phyloP scores from a whole-genome alignment of 2,113 vertebrate species.

The Recurvirostra avosetta region DNA sequence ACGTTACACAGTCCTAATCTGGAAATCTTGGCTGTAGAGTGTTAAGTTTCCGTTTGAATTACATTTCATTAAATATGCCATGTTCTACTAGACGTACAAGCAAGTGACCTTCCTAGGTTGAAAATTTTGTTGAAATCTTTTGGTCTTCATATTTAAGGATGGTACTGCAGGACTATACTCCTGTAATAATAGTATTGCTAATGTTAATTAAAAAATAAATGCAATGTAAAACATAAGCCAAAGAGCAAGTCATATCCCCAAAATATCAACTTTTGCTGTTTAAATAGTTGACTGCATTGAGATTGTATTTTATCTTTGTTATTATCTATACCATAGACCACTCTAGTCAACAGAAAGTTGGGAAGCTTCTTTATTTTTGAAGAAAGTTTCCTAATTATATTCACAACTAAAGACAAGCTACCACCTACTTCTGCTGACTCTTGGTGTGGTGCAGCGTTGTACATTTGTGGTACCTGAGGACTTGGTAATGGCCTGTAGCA shows the following conservation, averaged over 20 bases:
- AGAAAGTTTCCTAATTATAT: background rate
- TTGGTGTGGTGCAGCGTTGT: background rate
- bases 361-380: background rate
- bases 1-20: background rate
- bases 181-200: background rate
- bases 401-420: background rate
- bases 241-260: background rate
- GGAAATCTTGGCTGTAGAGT: background rate
- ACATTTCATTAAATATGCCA: background rate
- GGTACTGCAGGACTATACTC: background rate
- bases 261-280: background rate
- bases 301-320: background rate
- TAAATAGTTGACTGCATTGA: background rate
- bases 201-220: background rate
- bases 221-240: background rate
- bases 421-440: background rate
- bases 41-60: background rate
- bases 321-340: background rate
- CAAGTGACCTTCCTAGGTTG: background rate
- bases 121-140: background rate
- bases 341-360: background rate
- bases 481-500: background rate
- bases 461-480: fast-evolving
- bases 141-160: background rate
- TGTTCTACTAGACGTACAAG: background rate